phyloP scores from a whole-genome alignment of 2,888 invertebrate genomes.

The Apocheima hispidaria region DNA sequence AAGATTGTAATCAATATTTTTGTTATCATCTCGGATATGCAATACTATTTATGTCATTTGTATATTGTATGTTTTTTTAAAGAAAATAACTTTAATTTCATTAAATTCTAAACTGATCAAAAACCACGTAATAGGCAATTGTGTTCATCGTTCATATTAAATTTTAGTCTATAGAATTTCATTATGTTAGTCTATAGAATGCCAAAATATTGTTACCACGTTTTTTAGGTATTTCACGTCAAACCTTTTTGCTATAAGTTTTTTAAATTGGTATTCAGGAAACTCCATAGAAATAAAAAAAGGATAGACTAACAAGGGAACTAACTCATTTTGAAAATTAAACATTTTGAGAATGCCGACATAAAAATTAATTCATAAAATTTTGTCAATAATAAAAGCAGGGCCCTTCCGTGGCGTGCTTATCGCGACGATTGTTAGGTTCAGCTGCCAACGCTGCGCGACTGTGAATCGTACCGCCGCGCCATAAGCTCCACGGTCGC shows the following conservation, averaged over 20 bases:
- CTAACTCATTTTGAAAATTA: not conserved
- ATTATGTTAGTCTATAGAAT: slow-evolving; percentile 29
- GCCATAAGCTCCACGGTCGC: too few species aligned
- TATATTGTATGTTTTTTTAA: slow-evolving; percentile 1
- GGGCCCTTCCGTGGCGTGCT: too few species aligned
- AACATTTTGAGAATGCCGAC: not conserved
- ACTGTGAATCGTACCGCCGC: too few species aligned
- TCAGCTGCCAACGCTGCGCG: too few species aligned
- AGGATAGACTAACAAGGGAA: too few species aligned
- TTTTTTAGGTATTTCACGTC: slow-evolving; percentile 29
- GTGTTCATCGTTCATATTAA: not conserved
- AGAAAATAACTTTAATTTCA: not conserved
- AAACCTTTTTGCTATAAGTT: not conserved
- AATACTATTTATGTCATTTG: slow-evolving; percentile 36
- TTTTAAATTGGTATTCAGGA: not conserved
- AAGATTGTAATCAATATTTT: slow-evolving; percentile 13
- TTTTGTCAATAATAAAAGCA: not conserved
- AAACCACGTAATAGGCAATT: not conserved
- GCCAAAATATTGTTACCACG: slow-evolving; percentile 52
- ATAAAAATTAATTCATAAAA: not conserved
- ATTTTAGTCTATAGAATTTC: slow-evolving; percentile 31
- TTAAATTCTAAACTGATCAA: not conserved
- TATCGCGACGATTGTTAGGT: too few species aligned
- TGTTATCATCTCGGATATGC: slow-evolving; percentile 27
- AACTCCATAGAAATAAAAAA: too few species aligned